A percentile compares a stretch with the other conserved stretches of the same genome.
These are phyloP conservation scores for Gulo gulo DNA, from an alignment of 2,113 vertebrate species.

Conservation along the genomic window DNA sequence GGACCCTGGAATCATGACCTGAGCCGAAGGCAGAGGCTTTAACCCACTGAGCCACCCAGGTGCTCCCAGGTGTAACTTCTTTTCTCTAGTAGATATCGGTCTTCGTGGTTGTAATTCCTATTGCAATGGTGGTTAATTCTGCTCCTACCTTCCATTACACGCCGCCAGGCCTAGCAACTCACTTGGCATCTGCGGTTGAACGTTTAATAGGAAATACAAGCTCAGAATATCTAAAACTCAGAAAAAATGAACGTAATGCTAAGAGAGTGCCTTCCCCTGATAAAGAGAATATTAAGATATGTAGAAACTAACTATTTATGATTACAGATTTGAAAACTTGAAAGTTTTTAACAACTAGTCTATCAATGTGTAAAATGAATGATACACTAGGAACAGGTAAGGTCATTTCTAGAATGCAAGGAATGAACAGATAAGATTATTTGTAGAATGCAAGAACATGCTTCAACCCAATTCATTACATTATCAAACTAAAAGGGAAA, in stretches of 20 bases:
- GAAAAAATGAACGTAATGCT: not conserved
- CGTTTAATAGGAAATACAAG: not conserved
- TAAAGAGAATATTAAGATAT: not conserved
- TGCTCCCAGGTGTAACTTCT: not conserved
- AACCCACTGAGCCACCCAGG: too few relatives aligned
- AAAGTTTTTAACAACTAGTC: not conserved
- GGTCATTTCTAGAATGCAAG: not conserved
- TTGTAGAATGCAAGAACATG: not conserved
- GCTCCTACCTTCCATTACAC: not conserved
- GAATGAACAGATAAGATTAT: not conserved
- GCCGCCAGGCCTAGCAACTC: not conserved
- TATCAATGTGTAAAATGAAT: not conserved
- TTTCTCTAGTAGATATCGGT: not conserved
- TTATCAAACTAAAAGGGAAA: not conserved
- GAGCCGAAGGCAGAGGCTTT: too few relatives aligned
- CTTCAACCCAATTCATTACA: not conserved
- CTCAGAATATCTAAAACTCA: not conserved
- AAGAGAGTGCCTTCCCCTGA: not conserved
- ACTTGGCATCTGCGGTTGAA: not conserved
- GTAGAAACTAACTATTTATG: conserved; percentile 23
- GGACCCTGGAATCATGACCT: too few relatives aligned
- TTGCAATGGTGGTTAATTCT: not conserved
- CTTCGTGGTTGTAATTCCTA: not conserved
- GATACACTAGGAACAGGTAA: not conserved
- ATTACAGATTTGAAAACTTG: not conserved